Evolutionary conservation across 1,140 invertebrate species (phyloP).

Genomic region (Aphidius gifuensis): DNA sequence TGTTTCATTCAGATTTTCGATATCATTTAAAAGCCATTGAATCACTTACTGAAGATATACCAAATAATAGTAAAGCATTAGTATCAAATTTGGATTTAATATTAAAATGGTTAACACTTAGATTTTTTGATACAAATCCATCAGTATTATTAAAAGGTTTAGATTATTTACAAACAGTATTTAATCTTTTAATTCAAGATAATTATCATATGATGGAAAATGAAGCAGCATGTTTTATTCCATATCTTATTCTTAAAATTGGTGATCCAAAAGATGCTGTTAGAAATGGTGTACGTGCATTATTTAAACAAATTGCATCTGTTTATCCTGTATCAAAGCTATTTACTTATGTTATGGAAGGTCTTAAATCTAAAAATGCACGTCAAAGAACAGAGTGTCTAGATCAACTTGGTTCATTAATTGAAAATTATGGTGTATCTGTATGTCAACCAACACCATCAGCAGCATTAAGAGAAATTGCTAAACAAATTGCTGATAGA

Average conservation of each 20-base stretch:
- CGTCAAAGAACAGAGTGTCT: slow-evolving; percentile 93
- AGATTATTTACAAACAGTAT: slow-evolving; percentile 84
- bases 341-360: slow-evolving; percentile 89
- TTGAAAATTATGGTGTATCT: slow-evolving; percentile 81
- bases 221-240: slow-evolving; percentile 91
- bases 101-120: slow-evolving; percentile 91
- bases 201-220: slow-evolving; percentile 85
- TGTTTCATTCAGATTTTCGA: slow-evolving; percentile 96
- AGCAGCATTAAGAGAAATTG: slow-evolving; percentile 85
- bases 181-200: slow-evolving; percentile 73
- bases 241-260: slow-evolving; percentile 89
- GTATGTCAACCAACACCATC: slow-evolving; percentile 78
- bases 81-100: slow-evolving; percentile 92
- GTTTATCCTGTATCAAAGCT: slow-evolving; percentile 89
- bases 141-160: slow-evolving; percentile 92
- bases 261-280: slow-evolving; percentile 96
- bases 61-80: slow-evolving; percentile 72
- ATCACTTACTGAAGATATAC: slow-evolving; percentile 77
- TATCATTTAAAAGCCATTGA: slow-evolving; percentile 96
- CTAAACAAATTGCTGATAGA: slow-evolving; percentile 90
- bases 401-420: slow-evolving; percentile 83
- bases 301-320: slow-evolving; percentile 81
- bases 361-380: slow-evolving; percentile 94
- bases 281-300: slow-evolving; percentile 77
- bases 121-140: slow-evolving; percentile 98